Evolutionary conservation across 1,140 invertebrate species (phyloP).

Genomic region (Uloborus diversus): DNA sequence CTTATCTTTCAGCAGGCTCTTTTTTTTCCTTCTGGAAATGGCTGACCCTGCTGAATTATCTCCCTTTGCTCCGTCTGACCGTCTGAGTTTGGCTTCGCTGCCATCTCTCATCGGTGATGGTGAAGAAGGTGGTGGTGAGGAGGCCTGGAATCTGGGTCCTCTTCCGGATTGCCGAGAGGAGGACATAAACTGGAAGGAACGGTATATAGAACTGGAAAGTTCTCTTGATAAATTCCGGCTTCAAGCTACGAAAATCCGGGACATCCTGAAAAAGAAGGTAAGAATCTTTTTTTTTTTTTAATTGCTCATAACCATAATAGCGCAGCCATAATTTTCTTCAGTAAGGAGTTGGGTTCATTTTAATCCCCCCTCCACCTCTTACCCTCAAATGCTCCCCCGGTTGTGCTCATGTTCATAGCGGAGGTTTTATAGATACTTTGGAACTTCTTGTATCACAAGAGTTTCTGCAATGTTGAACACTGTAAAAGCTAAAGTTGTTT

Average conservation of each 20-base stretch:
- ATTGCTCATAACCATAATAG: too few relatives aligned
- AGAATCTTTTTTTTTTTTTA: conserved; percentile 50
- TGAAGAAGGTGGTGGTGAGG: conserved; percentile 44
- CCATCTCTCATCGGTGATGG: conserved; percentile 50
- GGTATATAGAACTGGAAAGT: conserved; percentile 81
- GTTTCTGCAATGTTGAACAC: too few relatives aligned
- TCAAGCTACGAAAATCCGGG: conserved; percentile 81
- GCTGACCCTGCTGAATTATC: background rate
- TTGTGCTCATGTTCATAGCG: too few relatives aligned
- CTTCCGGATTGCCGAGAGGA: conserved; percentile 44
- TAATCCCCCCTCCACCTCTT: background rate
- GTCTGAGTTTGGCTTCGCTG: conserved; percentile 16
- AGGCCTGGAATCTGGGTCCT: conserved; percentile 1
- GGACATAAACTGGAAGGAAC: conserved; percentile 77
- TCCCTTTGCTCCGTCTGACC: background rate
- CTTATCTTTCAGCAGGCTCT: background rate
- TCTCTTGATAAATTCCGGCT: conserved; percentile 82
- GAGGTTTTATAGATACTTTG: too few relatives aligned
- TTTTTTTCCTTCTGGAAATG: background rate
- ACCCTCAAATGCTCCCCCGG: too few relatives aligned
- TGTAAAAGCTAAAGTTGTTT: too few relatives aligned
- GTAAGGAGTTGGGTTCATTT: background rate
- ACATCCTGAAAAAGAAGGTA: conserved; percentile 87
- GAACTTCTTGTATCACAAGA: too few relatives aligned
- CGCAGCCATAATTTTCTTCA: background rate